Conservation (phyloP, 2,797 vertebrate genomes). For the Coilia nasus region DNA sequence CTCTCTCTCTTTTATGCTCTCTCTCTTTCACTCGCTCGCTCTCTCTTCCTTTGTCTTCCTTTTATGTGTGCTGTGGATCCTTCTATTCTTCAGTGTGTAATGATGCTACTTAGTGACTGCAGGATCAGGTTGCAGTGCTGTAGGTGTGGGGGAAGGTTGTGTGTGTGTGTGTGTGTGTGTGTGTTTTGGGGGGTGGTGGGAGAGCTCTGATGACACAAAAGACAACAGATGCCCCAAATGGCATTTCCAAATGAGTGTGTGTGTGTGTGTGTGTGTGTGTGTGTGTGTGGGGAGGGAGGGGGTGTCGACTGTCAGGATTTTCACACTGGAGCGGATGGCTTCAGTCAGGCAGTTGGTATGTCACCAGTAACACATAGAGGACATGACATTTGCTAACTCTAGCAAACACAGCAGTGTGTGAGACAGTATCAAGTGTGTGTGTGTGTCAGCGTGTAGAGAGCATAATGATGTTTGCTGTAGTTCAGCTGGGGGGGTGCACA, state of each 20-base stretch:
- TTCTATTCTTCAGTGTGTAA: conserved; percentile 57
- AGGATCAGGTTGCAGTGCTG: conserved; percentile 57
- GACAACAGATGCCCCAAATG: conserved; percentile 64
- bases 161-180: neutral
- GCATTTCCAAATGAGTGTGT: conserved; percentile 54
- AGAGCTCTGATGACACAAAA: conserved; percentile 58
- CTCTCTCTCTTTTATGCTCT: conserved; percentile 24
- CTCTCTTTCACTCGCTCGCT: too few species aligned
- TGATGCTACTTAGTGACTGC: conserved; percentile 54
- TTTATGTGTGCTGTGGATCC: conserved; percentile 49
- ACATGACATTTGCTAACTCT: too few species aligned
- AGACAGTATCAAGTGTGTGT: too few species aligned
- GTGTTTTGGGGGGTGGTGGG: conserved; percentile 32
- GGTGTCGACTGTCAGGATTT: conserved; percentile 48
- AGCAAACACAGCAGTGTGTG: too few species aligned
- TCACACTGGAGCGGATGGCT: conserved; percentile 53
- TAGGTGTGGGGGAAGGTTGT: conserved; percentile 32
- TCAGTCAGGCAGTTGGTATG: conserved; percentile 43
- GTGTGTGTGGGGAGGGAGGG: neutral
- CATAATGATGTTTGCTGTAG: too few species aligned
- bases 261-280: conserved; percentile 34
- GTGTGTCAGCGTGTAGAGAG: too few species aligned
- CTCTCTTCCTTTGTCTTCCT: conserved; percentile 34
- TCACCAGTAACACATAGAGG: conserved; percentile 13
- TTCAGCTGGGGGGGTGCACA: too few species aligned